These are phyloP conservation scores for Digitonthophagus gazella DNA, from an alignment of 2,888 invertebrate genomes.

Conservation along the genomic window DNA sequence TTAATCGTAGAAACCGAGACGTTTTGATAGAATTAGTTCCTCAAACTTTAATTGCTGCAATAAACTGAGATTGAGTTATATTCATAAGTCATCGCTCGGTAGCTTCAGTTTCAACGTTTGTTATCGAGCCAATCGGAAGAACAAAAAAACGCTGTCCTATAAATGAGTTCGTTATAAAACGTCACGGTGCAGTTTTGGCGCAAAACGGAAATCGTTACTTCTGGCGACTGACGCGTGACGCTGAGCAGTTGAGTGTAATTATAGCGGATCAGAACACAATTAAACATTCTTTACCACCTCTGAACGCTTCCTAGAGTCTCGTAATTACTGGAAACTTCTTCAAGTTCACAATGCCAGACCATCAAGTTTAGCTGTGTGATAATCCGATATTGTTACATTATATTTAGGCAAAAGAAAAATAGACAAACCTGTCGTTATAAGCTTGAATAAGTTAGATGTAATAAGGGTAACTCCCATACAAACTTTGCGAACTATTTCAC, in stretches of 20 bases:
- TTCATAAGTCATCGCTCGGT: not conserved
- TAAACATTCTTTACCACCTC: not conserved
- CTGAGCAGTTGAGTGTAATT: not conserved
- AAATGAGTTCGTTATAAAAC: conserved; percentile 34
- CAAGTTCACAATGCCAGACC: too few relatives aligned
- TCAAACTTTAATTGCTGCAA: not conserved
- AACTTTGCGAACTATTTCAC: not conserved
- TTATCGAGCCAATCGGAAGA: not conserved
- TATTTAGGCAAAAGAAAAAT: not conserved
- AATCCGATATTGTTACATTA: not conserved
- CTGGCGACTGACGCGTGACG: not conserved
- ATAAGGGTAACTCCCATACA: not conserved
- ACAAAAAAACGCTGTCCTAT: conserved; percentile 27
- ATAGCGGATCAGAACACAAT: not conserved
- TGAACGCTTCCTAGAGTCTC: not conserved
- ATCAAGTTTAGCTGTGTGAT: too few relatives aligned
- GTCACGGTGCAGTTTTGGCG: conserved; percentile 23
- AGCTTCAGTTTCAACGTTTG: not conserved
- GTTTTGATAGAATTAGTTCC: not conserved
- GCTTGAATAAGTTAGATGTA: not conserved
- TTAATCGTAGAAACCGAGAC: not conserved
- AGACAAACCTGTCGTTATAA: not conserved
- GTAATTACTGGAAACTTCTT: not conserved
- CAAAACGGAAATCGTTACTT: not conserved
- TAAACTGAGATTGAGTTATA: not conserved